Percentiles rank a stretch among this genome's conserved stretches.
phyloP scores from a whole-genome alignment of 2,797 vertebrate genomes.

The Pseudochirops corinnae region DNA sequence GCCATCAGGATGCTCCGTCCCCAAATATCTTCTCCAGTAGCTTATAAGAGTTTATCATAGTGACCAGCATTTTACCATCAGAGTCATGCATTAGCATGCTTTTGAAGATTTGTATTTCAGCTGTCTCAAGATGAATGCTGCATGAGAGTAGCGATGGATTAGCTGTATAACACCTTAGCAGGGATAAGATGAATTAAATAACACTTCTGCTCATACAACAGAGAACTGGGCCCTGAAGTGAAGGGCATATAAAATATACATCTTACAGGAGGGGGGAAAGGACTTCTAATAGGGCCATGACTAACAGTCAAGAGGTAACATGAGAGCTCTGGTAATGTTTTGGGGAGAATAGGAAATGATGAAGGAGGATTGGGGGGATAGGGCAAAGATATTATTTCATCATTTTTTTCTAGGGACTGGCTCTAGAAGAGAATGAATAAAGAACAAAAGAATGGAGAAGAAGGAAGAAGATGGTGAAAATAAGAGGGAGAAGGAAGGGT shows the following conservation, averaged over 20 bases:
- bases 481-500: background rate
- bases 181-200: conserved; percentile 9
- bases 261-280: background rate
- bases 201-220: background rate
- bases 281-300: background rate
- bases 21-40: background rate
- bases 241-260: background rate
- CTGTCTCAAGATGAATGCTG: background rate
- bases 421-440: background rate
- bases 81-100: background rate
- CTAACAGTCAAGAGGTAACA: background rate
- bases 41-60: background rate
- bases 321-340: background rate
- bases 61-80: background rate
- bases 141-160: background rate
- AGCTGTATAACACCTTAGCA: background rate
- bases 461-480: background rate
- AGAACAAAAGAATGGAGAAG: background rate
- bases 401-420: background rate
- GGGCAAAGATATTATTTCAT: background rate
- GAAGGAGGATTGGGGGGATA: background rate
- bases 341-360: background rate
- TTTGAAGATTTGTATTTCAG: background rate
- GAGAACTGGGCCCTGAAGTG: background rate
- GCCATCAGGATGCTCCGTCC: background rate